Evolutionary conservation across 2,113 vertebrate genomes (phyloP), one percentile per base, ranked within the genome.

Genomic region (Bungarus multicinctus): DNA sequence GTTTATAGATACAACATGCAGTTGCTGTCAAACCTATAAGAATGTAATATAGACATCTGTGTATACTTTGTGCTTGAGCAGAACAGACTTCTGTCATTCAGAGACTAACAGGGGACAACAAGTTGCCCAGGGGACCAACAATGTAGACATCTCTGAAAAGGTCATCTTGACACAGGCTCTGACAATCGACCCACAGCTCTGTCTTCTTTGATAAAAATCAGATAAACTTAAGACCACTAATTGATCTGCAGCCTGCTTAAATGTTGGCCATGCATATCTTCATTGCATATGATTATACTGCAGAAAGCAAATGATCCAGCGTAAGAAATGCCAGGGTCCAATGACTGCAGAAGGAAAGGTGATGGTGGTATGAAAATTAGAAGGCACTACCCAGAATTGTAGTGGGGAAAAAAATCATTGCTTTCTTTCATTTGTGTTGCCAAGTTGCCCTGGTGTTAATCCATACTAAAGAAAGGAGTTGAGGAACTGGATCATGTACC

Each of bases 41-140:
- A 97, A 98, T 97, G 98, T 99, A 98, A 99, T 99, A 99, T 99
- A 99, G 99, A 99, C 98, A 98, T 99, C 99, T 98, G 98, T 98
- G 98, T 99, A 98, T 98, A 99, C 99, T 99, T 99, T 99, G 99
- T 99, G 98, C 98, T 98, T 98, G 98, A 99, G 98, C 96, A 97
- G 98, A 99, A 99, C 98, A 98, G 99, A 99, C 99, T 99, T 98
- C 98, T 99, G 99, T 99, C 99, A 99, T 98, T 99, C 99, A 99
- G 98, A 97, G 97, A 95, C 97, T 98, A 99, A 99, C 99, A 98
- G 98, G 98, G 98, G 98, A 99, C 98, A 97, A 97, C 97, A 98
- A 98, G 97, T 98, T 98, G 98, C 98, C 98, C 98, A 98, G 95
- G 99, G 98, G 98, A 98, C 97, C 96, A 97, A 97, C 97, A 97